Percentiles rank a stretch among this genome's conserved stretches.
These are phyloP conservation scores for Pipistrellus pipistrellus DNA, from an alignment of 2,797 vertebrate species.

Conservation along the genomic window DNA sequence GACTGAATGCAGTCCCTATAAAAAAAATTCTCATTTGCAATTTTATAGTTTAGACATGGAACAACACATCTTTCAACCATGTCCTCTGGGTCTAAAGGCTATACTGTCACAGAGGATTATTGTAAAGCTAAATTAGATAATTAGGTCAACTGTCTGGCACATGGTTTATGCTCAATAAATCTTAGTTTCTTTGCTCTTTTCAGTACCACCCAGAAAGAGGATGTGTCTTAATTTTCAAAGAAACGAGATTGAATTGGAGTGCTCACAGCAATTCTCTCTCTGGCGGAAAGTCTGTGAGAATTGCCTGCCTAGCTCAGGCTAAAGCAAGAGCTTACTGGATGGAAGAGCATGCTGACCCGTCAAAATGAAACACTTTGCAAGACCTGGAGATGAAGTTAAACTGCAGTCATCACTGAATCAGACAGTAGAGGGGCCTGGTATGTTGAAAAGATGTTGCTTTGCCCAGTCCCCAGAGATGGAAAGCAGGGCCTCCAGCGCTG, in stretches of 20 bases:
- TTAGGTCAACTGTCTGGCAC: background rate
- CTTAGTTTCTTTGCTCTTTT: slow-evolving; percentile 62
- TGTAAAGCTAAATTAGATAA: slow-evolving; percentile 31
- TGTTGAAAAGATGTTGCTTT: background rate
- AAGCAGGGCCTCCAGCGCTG: background rate
- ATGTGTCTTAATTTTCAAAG: slow-evolving; percentile 30
- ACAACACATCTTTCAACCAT: background rate
- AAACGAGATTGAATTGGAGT: slow-evolving; percentile 52
- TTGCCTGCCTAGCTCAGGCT: background rate
- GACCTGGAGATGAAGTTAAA: background rate
- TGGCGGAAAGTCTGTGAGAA: background rate
- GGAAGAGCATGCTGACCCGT: background rate
- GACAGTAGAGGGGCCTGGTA: background rate
- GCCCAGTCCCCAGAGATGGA: background rate
- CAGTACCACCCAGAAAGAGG: slow-evolving; percentile 59
- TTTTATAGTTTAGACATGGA: background rate
- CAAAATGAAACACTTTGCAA: background rate
- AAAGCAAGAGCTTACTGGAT: background rate
- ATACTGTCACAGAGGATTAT: background rate
- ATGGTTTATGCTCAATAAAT: slow-evolving; percentile 16
- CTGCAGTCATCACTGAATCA: background rate
- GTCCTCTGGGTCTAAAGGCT: background rate
- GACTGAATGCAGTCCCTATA: background rate
- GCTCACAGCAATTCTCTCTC: background rate
- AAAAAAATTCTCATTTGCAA: background rate